Evolutionary conservation across 2,888 invertebrate genomes (phyloP).

Genomic region (Diachrysia chrysitis): DNA sequence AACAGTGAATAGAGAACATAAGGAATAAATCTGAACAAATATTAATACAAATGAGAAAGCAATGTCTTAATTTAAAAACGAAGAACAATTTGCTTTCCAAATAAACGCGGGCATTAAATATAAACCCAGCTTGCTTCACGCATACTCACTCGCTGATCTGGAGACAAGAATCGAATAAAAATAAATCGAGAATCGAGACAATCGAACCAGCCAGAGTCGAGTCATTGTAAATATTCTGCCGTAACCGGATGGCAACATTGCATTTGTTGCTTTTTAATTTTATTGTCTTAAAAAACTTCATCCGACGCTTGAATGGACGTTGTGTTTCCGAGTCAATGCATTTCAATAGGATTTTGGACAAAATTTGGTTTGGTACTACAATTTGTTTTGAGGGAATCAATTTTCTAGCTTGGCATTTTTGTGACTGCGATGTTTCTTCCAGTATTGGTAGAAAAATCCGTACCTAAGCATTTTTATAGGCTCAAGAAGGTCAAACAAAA

Average conservation of each 20-base stretch:
- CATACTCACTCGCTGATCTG: conserved; percentile 63
- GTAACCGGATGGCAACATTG: conserved; percentile 64
- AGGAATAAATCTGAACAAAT: conserved; percentile 47
- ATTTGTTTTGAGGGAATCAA: conserved; percentile 37
- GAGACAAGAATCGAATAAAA: conserved; percentile 74
- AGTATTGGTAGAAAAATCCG: too few relatives aligned
- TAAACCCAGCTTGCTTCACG: conserved; percentile 67
- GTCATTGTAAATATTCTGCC: conserved; percentile 67
- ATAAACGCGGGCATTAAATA: conserved; percentile 59
- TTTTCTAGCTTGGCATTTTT: conserved; percentile 18
- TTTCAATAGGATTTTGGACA: conserved; percentile 44
- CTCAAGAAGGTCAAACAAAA: too few relatives aligned
- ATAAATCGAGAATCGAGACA: conserved; percentile 78
- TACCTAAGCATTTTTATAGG: too few relatives aligned
- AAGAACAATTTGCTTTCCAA: conserved; percentile 58
- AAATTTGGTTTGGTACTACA: conserved; percentile 23
- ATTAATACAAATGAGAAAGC: conserved; percentile 51
- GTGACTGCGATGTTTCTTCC: neutral
- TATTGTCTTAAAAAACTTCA: conserved; percentile 55
- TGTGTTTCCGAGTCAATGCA: conserved; percentile 54
- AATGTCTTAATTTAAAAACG: conserved; percentile 55
- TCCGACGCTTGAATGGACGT: conserved; percentile 59
- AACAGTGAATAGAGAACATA: conserved; percentile 17
- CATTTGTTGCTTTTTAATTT: conserved; percentile 54
- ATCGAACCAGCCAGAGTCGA: conserved; percentile 66